Evolutionary conservation across 2,113 vertebrate genomes (phyloP), one percentile per base, ranked within the genome.

Genomic region (Coreoperca whiteheadi): DNA sequence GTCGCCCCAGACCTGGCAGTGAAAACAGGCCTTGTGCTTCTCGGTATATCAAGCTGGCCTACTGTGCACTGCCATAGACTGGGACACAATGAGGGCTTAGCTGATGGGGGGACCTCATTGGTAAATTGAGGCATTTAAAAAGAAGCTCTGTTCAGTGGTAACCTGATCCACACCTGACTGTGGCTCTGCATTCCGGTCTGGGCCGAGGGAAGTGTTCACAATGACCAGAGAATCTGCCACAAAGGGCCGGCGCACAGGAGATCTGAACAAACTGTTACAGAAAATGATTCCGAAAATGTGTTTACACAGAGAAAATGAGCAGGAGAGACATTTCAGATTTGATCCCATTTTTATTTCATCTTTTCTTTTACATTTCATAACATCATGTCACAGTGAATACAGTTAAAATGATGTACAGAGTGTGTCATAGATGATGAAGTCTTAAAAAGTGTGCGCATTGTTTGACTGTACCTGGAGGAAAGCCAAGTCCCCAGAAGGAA

Each of bases 81-180:
- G 74, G 79, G 86, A 88, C 91, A 95, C 93, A 95, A 93, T 93
- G 89, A 93, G 84, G 85, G 86, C 88, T 91, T 93, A 89, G 92
- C 93, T 91, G 91, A 87, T 83, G 82, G 89, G 81, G 90, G 90
- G 86, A 85, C 81, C 92, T 94, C 86, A 89, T 90, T 88, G 94
- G 91, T 94, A 94, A 94, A 95, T 90, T 78, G 88, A 93, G 91
- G 88, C 88, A 88, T 92, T 95, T 93, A 93, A 95, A 96, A 94
- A 94, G 93, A 90, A 94, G 92, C 94, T 95, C 95, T 96, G 95
- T 96, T 96, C 93, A 82, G 87, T 9, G 69, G 95, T 94, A 96
- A 96, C 94, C 79, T 89, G 95, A 96, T 94, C 94, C 89, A 92
- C 91, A 91, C 93, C 89, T 92, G 85, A 91, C 93, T 88, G 91